A percentile compares a stretch with the other conserved stretches of the same genome.
phyloP scores from a whole-genome alignment of 2,797 vertebrate species.

The Bufotes viridis region DNA sequence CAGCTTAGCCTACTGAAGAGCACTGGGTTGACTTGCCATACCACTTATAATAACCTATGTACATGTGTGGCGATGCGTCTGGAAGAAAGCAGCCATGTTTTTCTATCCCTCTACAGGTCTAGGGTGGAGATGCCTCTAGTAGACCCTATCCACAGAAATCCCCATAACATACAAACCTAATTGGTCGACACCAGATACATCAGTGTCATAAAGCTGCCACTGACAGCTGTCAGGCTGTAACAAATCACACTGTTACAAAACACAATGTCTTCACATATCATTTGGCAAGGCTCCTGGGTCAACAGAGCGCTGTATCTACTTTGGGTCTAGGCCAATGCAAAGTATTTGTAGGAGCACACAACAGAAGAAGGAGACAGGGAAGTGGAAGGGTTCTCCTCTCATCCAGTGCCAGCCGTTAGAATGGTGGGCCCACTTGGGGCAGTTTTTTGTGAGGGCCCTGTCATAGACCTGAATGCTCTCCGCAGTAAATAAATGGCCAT shows the following conservation, averaged over 20 bases:
- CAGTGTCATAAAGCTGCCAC: not conserved
- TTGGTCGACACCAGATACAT: not conserved
- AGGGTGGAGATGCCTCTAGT: too few relatives aligned
- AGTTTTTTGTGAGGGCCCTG: not conserved
- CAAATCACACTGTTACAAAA: not conserved
- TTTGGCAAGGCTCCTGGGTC: not conserved
- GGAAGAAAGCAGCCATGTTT: too few relatives aligned
- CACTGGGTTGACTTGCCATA: too few relatives aligned
- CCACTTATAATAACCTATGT: too few relatives aligned
- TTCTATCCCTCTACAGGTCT: too few relatives aligned
- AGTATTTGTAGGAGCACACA: not conserved
- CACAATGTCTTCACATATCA: not conserved
- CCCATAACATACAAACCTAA: not conserved
- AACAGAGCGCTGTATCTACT: not conserved
- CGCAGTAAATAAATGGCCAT: not conserved
- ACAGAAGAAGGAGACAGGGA: not conserved
- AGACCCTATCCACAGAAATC: not conserved
- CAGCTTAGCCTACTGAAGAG: too few relatives aligned
- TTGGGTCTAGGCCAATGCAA: constrained; percentile 21
- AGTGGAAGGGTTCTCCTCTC: not conserved
- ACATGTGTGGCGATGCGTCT: too few relatives aligned
- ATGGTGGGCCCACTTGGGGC: not conserved
- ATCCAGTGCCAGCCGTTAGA: not conserved
- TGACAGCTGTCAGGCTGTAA: not conserved
- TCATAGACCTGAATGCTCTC: not conserved